Evolutionary conservation across 2,888 invertebrate genomes (phyloP).

Genomic region (Thumatha senex): DNA sequence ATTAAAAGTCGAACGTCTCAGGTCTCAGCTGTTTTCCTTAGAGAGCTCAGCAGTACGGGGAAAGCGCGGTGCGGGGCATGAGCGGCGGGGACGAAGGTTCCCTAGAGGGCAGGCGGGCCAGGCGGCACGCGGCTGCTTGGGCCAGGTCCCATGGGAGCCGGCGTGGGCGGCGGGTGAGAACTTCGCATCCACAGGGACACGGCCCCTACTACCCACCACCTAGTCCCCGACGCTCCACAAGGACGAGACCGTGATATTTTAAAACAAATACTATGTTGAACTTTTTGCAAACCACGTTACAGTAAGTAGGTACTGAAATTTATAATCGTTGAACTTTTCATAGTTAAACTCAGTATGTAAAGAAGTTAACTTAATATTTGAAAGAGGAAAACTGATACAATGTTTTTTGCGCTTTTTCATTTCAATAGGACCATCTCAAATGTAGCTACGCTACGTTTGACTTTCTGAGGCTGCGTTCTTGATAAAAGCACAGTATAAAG

Average conservation of each 20-base stretch:
- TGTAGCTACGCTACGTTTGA: too few relatives aligned
- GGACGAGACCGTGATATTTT: slow-evolving; percentile 73
- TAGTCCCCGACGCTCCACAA: slow-evolving; percentile 47
- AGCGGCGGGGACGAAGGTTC: slow-evolving; percentile 48
- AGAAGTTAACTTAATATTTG: too few relatives aligned
- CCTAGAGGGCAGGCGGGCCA: slow-evolving; percentile 70
- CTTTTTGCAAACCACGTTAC: slow-evolving; percentile 19
- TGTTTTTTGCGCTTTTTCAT: too few relatives aligned
- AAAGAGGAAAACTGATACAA: too few relatives aligned
- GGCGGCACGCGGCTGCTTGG: slow-evolving; percentile 66
- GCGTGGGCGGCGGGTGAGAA: slow-evolving; percentile 78
- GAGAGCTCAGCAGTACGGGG: slow-evolving; percentile 49
- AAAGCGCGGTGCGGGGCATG: slow-evolving; percentile 38
- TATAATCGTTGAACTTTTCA: too few relatives aligned
- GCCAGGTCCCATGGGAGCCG: slow-evolving; percentile 71
- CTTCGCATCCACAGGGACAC: slow-evolving; percentile 72
- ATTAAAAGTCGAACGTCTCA: slow-evolving; percentile 76
- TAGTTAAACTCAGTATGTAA: too few relatives aligned
- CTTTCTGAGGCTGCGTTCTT: background rate
- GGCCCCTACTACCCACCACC: slow-evolving; percentile 58
- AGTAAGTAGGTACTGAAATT: slow-evolving; percentile 22
- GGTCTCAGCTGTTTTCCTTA: slow-evolving; percentile 73
- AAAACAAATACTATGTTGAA: slow-evolving; percentile 49
- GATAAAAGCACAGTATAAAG: slow-evolving; percentile 21
- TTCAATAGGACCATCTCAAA: too few relatives aligned